Conservation (phyloP, 2,888 invertebrate species). For the Blastobasis adustella region DNA sequence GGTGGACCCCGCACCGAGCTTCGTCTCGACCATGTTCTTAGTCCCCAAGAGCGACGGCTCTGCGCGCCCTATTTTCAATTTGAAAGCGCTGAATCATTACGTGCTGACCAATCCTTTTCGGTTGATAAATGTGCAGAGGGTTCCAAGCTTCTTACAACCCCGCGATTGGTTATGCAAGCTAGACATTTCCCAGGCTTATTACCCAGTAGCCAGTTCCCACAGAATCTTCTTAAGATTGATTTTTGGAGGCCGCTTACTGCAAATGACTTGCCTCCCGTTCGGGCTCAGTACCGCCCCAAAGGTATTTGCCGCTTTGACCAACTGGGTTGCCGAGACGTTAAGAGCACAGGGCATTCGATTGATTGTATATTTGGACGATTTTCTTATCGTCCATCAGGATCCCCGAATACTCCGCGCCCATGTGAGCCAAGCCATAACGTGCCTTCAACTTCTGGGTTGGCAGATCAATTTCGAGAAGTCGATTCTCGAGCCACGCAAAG, state of each 20-base stretch:
- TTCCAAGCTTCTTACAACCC: conserved; percentile 11
- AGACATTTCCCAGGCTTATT: conserved; percentile 17
- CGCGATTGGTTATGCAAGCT: conserved; percentile 16
- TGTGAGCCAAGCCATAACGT: not conserved
- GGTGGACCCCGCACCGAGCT: conserved; percentile 5
- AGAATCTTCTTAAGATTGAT: conserved; percentile 10
- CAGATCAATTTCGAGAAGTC: conserved; percentile 1
- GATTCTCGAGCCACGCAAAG: not conserved
- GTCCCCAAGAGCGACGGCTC: conserved; percentile 8
- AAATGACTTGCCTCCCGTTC: conserved; percentile 17
- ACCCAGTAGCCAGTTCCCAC: conserved; percentile 9
- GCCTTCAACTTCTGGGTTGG: not conserved
- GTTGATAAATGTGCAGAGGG: conserved; percentile 7
- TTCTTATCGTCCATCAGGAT: not conserved
- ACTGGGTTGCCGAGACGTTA: conserved; percentile 18
- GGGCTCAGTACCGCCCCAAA: conserved; percentile 14
- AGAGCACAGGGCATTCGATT: conserved; percentile 15
- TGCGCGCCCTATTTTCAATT: conserved; percentile 17
- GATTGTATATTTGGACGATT: conserved; percentile 19
- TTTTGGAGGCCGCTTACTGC: conserved; percentile 1
- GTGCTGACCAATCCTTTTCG: conserved; percentile 3
- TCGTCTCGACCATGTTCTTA: conserved; percentile 11
- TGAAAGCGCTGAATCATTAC: conserved; percentile 14
- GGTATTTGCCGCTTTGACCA: conserved; percentile 15
- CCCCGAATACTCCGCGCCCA: not conserved